phyloP scores from a whole-genome alignment of 2,888 invertebrate species.

The Syritta pipiens region DNA sequence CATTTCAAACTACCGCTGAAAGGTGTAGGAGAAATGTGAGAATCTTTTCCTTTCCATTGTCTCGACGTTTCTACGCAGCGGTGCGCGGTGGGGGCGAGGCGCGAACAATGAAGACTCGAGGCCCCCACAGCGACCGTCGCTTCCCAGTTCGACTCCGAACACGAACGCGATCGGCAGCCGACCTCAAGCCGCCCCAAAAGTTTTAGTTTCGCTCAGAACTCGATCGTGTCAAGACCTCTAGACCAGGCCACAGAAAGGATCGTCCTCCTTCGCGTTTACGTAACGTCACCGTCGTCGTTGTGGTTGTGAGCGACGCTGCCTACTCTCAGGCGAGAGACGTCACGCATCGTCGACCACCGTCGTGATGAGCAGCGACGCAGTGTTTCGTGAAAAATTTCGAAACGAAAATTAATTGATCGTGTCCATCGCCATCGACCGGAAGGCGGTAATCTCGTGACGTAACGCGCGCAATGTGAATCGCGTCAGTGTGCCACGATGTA shows the following conservation, averaged over 20 bases:
- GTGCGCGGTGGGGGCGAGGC: conserved; percentile 28
- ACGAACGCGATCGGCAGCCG: conserved; percentile 56
- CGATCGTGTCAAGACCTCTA: conserved; percentile 63
- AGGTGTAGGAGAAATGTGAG: conserved; percentile 65
- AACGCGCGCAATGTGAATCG: conserved; percentile 43
- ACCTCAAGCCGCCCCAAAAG: conserved; percentile 48
- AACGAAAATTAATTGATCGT: conserved; percentile 62
- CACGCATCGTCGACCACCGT: too few species aligned
- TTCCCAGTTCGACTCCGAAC: conserved; percentile 42
- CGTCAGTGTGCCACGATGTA: conserved; percentile 80
- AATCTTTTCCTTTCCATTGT: conserved; percentile 65
- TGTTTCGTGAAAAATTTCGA: conserved; percentile 45
- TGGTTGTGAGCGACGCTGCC: too few species aligned
- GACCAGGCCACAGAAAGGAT: background rate
- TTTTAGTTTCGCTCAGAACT: conserved; percentile 71
- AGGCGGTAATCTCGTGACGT: conserved; percentile 56
- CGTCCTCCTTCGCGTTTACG: background rate
- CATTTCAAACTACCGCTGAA: conserved; percentile 26
- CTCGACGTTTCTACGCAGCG: conserved; percentile 50
- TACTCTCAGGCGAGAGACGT: too few species aligned
- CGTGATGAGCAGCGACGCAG: too few species aligned
- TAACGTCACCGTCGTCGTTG: too few species aligned
- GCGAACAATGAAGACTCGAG: conserved; percentile 34
- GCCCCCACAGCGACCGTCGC: conserved; percentile 45
- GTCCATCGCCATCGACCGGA: conserved; percentile 58